Base-by-base conservation (phyloP, 2,888 invertebrate species). In the Abrostola tripartita region DNA sequence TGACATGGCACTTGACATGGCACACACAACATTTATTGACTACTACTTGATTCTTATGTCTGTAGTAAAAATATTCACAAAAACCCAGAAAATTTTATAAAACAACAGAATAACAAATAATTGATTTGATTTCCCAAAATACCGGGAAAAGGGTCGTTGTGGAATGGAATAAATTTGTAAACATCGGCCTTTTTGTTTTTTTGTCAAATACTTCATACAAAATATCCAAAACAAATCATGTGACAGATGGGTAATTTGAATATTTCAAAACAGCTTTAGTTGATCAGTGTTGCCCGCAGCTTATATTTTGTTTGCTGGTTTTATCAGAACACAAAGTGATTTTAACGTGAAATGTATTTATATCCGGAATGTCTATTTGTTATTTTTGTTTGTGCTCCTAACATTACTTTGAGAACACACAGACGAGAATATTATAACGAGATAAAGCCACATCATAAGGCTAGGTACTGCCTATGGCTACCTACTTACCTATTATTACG, bases 181-280 rank as follows among this genome's bases (percentile, higher is more conserved):
- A 37, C 12, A 8, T 42, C 24, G 53, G 49, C 35, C 47, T 56
- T 64, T 56, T 68, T 65, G 36, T 24, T 50, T 24, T 50, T 65
- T 53, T 38, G 10, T n/a, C 44, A 38, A 52, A 54, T 44, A 50
- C 38, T 9, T 56, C 36, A 37, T 5, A 58, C 11, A 12, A 41
- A 49, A 59, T 38, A 61, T 51, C 9, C 14, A 35, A 50, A 37
- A 50, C n/a, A 36, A 52, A 49, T 49, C 24, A 44, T 35, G 38
- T n/a, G 68, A 42, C 44, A 62, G 49, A 52, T 57, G 9, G 5
- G 12, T 68, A 37, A 65, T 59, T 53, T 57, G 42, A 60, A 65
- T 68, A 41, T 61, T 49, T 35, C n/a, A 6, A 37, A 47, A 61
- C 41, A 35, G 35, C 51, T 49, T 44, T 14, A 11, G 7, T 42